phyloP scores from a whole-genome alignment of 2,888 invertebrate species.

The Shargacucullia verbasci region DNA sequence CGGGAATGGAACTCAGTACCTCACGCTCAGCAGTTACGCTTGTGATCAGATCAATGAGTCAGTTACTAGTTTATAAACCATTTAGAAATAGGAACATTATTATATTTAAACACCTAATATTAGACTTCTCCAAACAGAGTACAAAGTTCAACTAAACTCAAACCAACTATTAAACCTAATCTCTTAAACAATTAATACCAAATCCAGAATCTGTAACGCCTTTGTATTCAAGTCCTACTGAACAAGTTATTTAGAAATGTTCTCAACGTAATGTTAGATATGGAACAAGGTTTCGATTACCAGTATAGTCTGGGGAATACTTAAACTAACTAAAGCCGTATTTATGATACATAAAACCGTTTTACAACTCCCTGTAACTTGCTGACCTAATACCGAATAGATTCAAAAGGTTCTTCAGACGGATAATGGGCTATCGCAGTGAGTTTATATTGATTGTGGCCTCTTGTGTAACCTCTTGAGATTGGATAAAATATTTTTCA shows the following conservation, averaged over 20 bases:
- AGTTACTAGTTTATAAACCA: too few species aligned
- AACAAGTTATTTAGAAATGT: conserved; percentile 32
- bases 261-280: conserved; percentile 11
- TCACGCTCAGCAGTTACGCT: too few species aligned
- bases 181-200: conserved; percentile 7
- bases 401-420: conserved; percentile 40
- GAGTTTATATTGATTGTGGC: conserved; percentile 27
- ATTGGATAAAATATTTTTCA: conserved; percentile 21
- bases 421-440: conserved; percentile 16
- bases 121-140: too few species aligned
- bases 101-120: too few species aligned
- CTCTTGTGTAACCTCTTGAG: conserved; percentile 14
- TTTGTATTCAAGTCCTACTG: conserved; percentile 14
- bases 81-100: too few species aligned
- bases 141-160: too few species aligned
- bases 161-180: background rate
- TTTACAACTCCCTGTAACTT: conserved; percentile 62
- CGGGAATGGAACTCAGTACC: too few species aligned
- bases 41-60: too few species aligned
- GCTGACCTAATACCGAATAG: conserved; percentile 61
- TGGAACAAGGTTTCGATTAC: conserved; percentile 52
- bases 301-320: conserved; percentile 45
- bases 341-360: conserved; percentile 73
- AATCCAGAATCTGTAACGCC: conserved; percentile 10
- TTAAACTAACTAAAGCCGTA: conserved; percentile 64